These are phyloP conservation scores for Cardinalis cardinalis DNA, from an alignment of 2,113 vertebrate species.

Conservation along the genomic window DNA sequence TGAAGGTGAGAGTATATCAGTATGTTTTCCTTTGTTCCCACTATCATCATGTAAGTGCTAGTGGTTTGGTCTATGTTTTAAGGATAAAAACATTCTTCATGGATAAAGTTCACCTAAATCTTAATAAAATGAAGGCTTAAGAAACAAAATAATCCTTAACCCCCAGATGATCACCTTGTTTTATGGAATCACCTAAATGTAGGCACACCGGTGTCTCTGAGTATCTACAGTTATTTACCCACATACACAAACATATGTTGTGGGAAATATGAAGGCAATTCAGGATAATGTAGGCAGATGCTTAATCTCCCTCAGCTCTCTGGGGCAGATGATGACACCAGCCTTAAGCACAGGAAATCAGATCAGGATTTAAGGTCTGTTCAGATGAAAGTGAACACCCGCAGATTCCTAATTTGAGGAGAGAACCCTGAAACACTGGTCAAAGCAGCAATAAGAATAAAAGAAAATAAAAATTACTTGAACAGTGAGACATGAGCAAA, in stretches of 20 bases:
- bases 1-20: not conserved
- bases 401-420: not conserved
- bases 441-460: not conserved
- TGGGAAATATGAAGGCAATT: not conserved
- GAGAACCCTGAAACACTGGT: not conserved
- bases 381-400: not conserved
- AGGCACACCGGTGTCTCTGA: not conserved
- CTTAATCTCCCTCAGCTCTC: not conserved
- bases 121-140: not conserved
- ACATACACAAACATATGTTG: not conserved
- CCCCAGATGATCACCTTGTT: not conserved
- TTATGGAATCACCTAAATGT: not conserved
- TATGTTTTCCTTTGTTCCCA: not conserved
- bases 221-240: not conserved
- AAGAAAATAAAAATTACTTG: not conserved
- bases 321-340: not conserved
- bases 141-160: not conserved
- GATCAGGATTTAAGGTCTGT: not conserved
- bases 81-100: not conserved
- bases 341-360: not conserved
- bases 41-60: not conserved
- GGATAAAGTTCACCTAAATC: not conserved
- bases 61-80: not conserved
- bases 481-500: not conserved
- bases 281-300: not conserved